Base-by-base conservation (phyloP, 1,140 invertebrate species). In the Megalopta genalis region DNA sequence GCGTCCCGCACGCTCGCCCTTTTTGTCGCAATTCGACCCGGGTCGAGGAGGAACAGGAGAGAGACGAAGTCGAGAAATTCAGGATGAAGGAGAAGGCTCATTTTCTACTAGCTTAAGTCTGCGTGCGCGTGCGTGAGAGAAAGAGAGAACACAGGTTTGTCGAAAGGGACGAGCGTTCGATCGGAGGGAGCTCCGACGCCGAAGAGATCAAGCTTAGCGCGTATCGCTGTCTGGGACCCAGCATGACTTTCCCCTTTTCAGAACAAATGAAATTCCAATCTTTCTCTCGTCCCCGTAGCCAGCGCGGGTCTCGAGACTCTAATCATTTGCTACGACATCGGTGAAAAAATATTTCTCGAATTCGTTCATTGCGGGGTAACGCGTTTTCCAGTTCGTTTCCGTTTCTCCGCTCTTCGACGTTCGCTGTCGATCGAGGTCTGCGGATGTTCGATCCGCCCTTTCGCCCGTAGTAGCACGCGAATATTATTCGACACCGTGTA, bases 141-240 rank as follows among this genome's bases (percentile, higher is more conserved):
- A 16, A 52, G 32, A 27, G 25, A 46, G 62, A 64, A n/a, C 18
- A 21, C 6, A 18, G 14, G 39, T 60, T 69, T 83, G 75, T 81
- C 57, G 80, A 78, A 75, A 79, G 88, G 84, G 81, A 87, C 80
- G 83, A 84, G 87, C 87, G 86, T 81, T 89, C 54, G 83, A 86
- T 85, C 52, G 84, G 66, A 77, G 64, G 66, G 14, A 73, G 9
- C 49, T 23, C 42, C 14, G 4, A 72, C 2, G 23, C 46, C 23
- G 49, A 57, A 65, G 21, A 59, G 27, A 57, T 37, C 25, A 5
- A 52, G 14, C 49, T 52, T 18, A n/a, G n/a, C n/a, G 16, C 1
- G 32, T 27, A 14, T 12, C 10, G 42, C 10, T 52, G 16, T 52
- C 10, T 37, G 23, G 5, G 39, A 1, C 4, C 23, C 42, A 14